Evolutionary conservation across 2,113 vertebrate species (phyloP).

Genomic region (Uria lomvia): DNA sequence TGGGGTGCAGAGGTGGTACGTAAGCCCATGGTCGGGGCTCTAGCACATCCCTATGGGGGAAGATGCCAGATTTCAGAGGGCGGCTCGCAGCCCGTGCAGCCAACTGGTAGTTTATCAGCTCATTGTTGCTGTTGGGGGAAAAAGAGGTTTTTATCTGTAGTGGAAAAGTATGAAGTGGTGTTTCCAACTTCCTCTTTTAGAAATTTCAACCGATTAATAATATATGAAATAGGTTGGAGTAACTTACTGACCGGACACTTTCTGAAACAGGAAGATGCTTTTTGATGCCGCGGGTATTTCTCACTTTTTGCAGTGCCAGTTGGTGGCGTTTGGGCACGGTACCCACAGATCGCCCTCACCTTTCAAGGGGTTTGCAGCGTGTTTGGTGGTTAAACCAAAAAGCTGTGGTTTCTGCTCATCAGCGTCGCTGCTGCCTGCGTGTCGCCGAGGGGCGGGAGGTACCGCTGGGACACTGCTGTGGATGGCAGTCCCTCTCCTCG

Average conservation of each 20-base stretch:
- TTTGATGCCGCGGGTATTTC: background rate
- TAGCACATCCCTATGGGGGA: rapidly evolving
- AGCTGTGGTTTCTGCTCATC: background rate
- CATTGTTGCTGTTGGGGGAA: no score
- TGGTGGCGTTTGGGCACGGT: rapidly evolving
- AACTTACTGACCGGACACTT: background rate
- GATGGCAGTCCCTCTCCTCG: background rate
- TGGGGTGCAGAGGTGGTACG: background rate
- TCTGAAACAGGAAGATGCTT: background rate
- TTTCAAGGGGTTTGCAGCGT: rapidly evolving
- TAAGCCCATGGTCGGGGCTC: rapidly evolving
- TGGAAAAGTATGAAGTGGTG: background rate
- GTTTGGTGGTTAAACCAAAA: background rate
- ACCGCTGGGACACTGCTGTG: rapidly evolving
- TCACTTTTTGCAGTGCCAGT: background rate
- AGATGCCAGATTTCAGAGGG: background rate
- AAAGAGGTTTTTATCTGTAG: no score
- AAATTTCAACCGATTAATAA: background rate
- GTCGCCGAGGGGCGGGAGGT: background rate
- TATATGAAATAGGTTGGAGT: background rate
- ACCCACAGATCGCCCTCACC: rapidly evolving
- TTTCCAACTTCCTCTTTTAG: background rate
- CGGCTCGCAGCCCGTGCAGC: rapidly evolving
- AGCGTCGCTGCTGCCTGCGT: background rate
- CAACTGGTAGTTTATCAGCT: background rate